Evolutionary conservation across 92 coral and sea anemone genomes (phyloP), one percentile per base, ranked within the genome.

Genomic region (Umimayanthus chanpuru): DNA sequence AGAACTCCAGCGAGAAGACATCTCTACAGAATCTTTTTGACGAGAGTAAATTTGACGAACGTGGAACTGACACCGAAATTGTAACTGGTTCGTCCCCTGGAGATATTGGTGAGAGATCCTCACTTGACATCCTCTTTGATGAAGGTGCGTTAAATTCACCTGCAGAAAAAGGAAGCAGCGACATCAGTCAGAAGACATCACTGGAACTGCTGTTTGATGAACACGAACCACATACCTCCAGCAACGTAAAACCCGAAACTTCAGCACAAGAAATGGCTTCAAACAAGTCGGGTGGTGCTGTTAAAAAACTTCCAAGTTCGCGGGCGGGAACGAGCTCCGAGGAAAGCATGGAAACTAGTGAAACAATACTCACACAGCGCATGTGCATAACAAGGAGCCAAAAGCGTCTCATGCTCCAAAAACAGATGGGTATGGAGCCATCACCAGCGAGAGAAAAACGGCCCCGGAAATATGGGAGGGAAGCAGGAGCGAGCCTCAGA

Each of bases 371-470:
- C 28, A 7, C 87, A 65, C 87, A 83, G 73, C 76, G 36, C 64
- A 71, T 68, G 87, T 50, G 92, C 79, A 49, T 94, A 72, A 93
- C 97, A 10, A 89, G 97, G 80, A 92, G 89, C 77, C 95, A 93
- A 83, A 94, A 91, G 67, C 97, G 95, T 6, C 90, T 89, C 0
- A 86, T 91, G 89, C 75, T 89, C 32, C 88, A 88, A 64, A 89
- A 44, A 55, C 89, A 91, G 64, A 87, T 89, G 72, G 94, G 94
- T 50, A 83, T 89, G 53, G 85, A 65, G 36, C 66, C 79, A 14
- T 56, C 79, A 75, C 88, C 90, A 0, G 20, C 85, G 26, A 90
- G 38, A 55, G 86, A 86, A 87, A 85, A 86, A 58, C 88, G 86
- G 88, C 53, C 80, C 28, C 90, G 89, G 38, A 49, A 64, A 41